These are phyloP conservation scores for Eubucco bourcierii DNA, from an alignment of 2,113 vertebrate species.

Conservation along the genomic window DNA sequence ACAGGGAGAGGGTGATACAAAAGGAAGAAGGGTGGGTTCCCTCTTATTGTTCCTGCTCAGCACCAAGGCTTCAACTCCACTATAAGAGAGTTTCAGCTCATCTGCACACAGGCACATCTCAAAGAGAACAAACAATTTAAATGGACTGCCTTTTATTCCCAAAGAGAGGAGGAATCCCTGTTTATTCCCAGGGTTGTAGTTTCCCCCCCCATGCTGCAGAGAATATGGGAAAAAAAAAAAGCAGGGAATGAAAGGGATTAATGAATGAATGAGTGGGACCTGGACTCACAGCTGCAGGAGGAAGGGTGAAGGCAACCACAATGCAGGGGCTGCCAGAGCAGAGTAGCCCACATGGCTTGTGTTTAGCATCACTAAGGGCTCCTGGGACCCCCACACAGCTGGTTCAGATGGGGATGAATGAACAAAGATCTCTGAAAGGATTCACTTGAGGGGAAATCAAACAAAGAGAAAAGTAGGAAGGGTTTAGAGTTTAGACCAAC, in stretches of 20 bases:
- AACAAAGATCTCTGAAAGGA: neutral
- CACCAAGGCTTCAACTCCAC: neutral
- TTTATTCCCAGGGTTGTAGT: neutral
- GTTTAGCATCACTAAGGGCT: neutral
- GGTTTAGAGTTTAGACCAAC: neutral
- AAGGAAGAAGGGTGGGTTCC: neutral
- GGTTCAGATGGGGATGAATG: neutral
- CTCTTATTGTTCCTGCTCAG: conserved; percentile 6
- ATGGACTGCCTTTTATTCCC: neutral
- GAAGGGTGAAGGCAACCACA: neutral
- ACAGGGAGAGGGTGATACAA: neutral
- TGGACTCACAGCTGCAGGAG: conserved; percentile 37
- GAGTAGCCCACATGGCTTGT: neutral
- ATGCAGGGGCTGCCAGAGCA: neutral
- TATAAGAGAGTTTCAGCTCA: conserved; percentile 3
- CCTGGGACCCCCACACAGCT: neutral
- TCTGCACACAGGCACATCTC: conserved; percentile 1
- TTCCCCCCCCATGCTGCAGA: conserved; percentile 24
- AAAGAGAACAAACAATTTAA: conserved; percentile 4
- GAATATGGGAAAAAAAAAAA: neutral
- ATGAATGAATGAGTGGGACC: conserved; percentile 11
- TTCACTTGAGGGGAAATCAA: neutral
- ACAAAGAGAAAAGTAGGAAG: neutral
- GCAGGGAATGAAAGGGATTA: conserved; percentile 46
- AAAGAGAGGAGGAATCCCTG: neutral